Evolutionary conservation across 2,113 vertebrate genomes (phyloP).

Genomic region (Poeciliopsis turrubarensis): DNA sequence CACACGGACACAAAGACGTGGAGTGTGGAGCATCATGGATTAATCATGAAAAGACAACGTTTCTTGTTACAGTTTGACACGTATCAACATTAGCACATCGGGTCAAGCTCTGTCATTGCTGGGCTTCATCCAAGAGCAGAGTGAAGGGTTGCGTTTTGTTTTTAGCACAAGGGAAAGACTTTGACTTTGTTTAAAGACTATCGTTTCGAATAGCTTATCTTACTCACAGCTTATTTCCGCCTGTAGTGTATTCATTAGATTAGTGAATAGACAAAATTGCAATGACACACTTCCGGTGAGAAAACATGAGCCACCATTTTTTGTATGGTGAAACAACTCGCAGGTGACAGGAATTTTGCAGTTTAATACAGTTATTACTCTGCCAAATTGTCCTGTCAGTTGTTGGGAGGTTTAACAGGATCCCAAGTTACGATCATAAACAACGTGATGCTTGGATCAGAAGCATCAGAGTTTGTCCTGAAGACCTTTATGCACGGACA

Average conservation of each 20-base stretch:
- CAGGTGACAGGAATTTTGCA: too few relatives aligned
- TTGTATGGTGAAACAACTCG: too few relatives aligned
- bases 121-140: conserved; percentile 13
- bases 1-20: conserved; percentile 2
- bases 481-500: too few relatives aligned
- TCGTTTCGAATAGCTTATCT: too few relatives aligned
- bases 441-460: too few relatives aligned
- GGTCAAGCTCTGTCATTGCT: conserved; percentile 21
- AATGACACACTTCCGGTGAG: too few relatives aligned
- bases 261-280: background rate
- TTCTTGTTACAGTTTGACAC: conserved; percentile 70
- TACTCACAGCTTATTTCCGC: background rate
- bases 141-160: conserved; percentile 16
- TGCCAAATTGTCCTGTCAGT: too few relatives aligned
- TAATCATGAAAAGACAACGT: conserved; percentile 54
- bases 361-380: too few relatives aligned
- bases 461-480: too few relatives aligned
- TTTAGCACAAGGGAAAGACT: background rate
- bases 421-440: too few relatives aligned
- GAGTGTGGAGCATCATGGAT: conserved; percentile 58
- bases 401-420: too few relatives aligned
- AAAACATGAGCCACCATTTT: too few relatives aligned
- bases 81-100: conserved; percentile 17
- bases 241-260: background rate
- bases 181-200: background rate